Base-by-base conservation (phyloP, 2,888 invertebrate species). In the Ephialtes manifestator region DNA sequence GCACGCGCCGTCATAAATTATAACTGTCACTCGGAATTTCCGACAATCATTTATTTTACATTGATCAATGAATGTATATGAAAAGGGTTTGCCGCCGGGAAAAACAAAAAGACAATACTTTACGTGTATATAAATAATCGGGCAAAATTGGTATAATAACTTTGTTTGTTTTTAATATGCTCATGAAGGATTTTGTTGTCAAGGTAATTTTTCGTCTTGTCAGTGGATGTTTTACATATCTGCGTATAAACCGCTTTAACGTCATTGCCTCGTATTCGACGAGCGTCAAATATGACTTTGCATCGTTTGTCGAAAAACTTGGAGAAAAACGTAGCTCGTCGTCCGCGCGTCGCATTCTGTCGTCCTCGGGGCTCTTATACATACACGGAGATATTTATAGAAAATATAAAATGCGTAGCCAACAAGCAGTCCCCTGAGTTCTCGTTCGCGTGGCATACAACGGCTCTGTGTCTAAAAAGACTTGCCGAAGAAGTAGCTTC, bases 341-440 rank as follows among this genome's bases (percentile, higher is more conserved):
- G 55, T 55, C 24, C 11, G 24, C n/a, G 24, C 24, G 55, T 70
- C 31, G 51, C 68, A 18, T 51, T 51, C 28, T 15, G 48, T 35
- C 70, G 51, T 31, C 43, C 51, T 70, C 70, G 70, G 11, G 55
- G 24, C 7, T 24, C 7, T 55, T 24, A 11, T 55, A 55, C 20
- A 11, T 20, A 51, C 51, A 51, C 28, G 31, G 35, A 31, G 70
- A 51, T 70, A 70, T 70, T 70, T 53, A 51, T 70, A 70, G 70
- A 70, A 35, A 35, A 60, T 51, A 51, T 35, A 51, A 70, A 70
- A 70, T 70, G 51, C 70, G 70, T 70, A 51, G 70, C 70, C 70
- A 70, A 70, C 70, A 24, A 55, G 48, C 70, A 28, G 70, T 51
- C 35, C 28, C 4, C 28, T 51, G 11, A 51, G 48, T 51, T 51